Evolutionary conservation across 2,888 invertebrate species (phyloP), one percentile per base, ranked within the genome.

Genomic region (Dryocosmus kuriphilus): DNA sequence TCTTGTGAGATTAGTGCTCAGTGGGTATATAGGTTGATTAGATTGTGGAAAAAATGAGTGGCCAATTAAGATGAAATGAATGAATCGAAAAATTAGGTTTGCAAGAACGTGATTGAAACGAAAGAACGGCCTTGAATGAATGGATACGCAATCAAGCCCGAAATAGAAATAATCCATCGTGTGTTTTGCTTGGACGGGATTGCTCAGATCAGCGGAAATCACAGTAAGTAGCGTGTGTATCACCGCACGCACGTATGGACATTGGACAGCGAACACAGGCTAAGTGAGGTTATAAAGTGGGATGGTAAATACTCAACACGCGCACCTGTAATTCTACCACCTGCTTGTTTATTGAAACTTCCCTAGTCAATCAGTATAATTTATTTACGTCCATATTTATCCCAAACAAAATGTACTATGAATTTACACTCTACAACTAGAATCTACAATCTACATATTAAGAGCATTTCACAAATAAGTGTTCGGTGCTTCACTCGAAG

Each of bases 81-180:
- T 67, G 67, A 67, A 67, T 67, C 46, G 27, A 46, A 67, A 67
- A 67, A 67, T 67, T 67, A 67, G 27, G 67, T 67, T 67, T 46
- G 46, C 67, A 67, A 67, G 30, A 67, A 67, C 30, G 51, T 71
- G 71, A 71, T 51, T 71, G 51, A 71, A 71, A 71, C 14, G 51
- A 71, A 30, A 71, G 30, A 32, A 71, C 32, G 51, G 27, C 27
- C 71, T 71, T 71, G 46, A 71, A 71, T 71, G 71, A 71, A 71
- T 67, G 46, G 67, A 67, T 67, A 67, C 46, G 71, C 27, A 71
- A 71, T 71, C 46, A 9, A 51, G 71, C n/a, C 51, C 19, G 46
- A 71, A 71, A 51, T 71, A 71, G 71, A 30, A 71, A 71, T 71
- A 71, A 71, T 71, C 51, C 71, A 71, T 51, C 67, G 67, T 65